Evolutionary conservation across 2,797 vertebrate genomes (phyloP).

Genomic region (Falco novaeseelandiae): DNA sequence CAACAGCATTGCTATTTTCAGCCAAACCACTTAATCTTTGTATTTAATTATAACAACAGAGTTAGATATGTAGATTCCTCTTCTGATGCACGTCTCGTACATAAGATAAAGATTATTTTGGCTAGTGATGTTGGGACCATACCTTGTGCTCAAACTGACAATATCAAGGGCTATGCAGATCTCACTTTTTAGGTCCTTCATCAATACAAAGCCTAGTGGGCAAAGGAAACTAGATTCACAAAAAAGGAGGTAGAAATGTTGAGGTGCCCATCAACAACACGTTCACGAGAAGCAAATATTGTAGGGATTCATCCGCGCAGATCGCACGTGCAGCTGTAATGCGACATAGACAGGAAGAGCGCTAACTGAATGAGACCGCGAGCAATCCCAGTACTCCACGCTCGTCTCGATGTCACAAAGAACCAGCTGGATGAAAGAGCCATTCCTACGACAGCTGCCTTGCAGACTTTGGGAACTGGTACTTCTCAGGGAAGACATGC

Average conservation of each 20-base stretch:
- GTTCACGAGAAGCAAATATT: background rate
- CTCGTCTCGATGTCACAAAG: background rate
- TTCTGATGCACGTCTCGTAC: background rate
- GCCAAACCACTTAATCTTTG: background rate
- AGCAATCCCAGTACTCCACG: background rate
- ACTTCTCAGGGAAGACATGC: background rate
- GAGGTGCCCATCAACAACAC: background rate
- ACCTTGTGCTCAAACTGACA: background rate
- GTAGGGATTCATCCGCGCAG: background rate
- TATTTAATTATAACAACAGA: background rate
- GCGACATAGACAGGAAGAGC: background rate
- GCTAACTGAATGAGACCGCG: background rate
- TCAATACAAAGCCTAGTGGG: background rate
- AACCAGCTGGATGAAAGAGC: background rate
- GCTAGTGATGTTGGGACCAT: background rate
- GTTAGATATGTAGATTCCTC: background rate
- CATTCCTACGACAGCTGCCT: background rate
- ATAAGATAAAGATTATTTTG: background rate
- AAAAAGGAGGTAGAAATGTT: background rate
- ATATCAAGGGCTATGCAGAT: background rate
- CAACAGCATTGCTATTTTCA: background rate
- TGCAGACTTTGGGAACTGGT: background rate
- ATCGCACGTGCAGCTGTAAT: background rate
- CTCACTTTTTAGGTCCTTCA: background rate
- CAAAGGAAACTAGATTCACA: background rate